These are phyloP conservation scores for Scomber japonicus DNA, from an alignment of 2,113 vertebrate genomes.

Conservation along the genomic window DNA sequence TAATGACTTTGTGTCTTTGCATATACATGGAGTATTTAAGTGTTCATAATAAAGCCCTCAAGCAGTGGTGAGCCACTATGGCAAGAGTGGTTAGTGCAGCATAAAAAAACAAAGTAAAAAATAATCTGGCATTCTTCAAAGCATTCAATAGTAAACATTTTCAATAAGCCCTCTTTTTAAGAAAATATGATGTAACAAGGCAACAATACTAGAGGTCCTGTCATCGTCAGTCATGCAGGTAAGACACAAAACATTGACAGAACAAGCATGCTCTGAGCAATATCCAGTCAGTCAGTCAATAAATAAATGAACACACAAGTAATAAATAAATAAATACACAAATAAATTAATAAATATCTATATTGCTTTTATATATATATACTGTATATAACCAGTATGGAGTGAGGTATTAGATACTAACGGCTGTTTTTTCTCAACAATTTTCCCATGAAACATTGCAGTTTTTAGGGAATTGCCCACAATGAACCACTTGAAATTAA, in stretches of 20 bases:
- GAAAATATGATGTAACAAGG: neutral
- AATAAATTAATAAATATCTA: slow-evolving; percentile 32
- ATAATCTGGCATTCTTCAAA: neutral
- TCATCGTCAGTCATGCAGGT: slow-evolving; percentile 26
- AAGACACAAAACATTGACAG: neutral
- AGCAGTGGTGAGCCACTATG: neutral
- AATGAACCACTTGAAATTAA: neutral
- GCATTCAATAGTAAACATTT: neutral
- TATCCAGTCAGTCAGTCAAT: neutral
- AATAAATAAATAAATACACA: slow-evolving; percentile 19
- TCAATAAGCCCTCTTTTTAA: neutral
- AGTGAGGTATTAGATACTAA: slow-evolving; percentile 28
- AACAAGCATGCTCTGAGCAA: neutral
- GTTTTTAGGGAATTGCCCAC: too few species aligned
- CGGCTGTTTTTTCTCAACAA: neutral
- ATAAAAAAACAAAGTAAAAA: neutral
- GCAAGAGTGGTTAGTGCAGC: slow-evolving; percentile 1
- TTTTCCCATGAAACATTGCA: neutral
- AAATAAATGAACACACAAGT: too few species aligned
- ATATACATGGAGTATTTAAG: neutral
- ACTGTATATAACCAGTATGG: neutral
- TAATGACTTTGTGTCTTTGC: slow-evolving; percentile 42
- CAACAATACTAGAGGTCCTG: neutral
- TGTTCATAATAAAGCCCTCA: too few species aligned
- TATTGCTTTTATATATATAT: neutral